phyloP scores from a whole-genome alignment of 2,797 vertebrate species.

The Cheirogaleus major region DNA sequence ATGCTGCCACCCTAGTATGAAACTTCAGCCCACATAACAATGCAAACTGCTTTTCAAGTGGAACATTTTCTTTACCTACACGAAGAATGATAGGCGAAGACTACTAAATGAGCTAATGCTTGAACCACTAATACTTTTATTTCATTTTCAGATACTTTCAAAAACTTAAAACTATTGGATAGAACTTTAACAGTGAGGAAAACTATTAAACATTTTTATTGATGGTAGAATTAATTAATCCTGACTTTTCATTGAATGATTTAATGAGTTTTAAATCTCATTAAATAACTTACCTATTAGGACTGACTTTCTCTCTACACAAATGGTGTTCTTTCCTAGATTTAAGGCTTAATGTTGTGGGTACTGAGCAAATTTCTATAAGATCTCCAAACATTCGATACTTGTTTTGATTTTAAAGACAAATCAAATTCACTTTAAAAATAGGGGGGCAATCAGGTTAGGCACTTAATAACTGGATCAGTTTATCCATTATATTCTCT shows the following conservation, averaged over 20 bases:
- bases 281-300: background rate
- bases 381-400: background rate
- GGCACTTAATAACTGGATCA: background rate
- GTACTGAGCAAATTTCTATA: background rate
- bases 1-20: background rate
- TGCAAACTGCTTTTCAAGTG: background rate
- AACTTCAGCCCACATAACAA: background rate
- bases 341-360: background rate
- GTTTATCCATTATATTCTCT: background rate
- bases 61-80: background rate
- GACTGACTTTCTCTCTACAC: background rate
- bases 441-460: background rate
- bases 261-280: background rate
- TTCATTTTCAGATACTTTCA: slow-evolving; percentile 14
- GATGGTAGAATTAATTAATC: background rate
- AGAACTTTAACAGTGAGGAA: background rate
- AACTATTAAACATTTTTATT: slow-evolving; percentile 17
- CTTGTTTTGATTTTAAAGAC: background rate
- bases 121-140: background rate
- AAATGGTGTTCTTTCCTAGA: background rate
- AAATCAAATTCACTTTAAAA: background rate
- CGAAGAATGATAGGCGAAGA: background rate
- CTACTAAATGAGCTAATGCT: background rate
- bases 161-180: background rate
- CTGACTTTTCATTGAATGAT: background rate